phyloP scores from a whole-genome alignment of 2,888 invertebrate species.

The Drosophila fungiperda region DNA sequence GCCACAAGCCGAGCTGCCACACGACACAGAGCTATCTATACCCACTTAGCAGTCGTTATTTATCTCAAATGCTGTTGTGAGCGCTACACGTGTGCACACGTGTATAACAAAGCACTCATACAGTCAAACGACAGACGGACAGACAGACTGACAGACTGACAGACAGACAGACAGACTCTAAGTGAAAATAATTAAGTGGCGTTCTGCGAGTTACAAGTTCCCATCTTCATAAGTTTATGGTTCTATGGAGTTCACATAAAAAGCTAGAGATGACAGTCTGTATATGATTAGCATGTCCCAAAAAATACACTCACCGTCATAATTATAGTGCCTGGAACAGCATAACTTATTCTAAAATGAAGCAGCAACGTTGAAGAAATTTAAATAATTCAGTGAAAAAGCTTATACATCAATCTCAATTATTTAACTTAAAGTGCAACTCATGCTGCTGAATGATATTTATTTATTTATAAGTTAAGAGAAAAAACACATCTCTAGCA shows the following conservation, averaged over 20 bases:
- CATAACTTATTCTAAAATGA: neutral
- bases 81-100: constrained; percentile 64
- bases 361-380: neutral
- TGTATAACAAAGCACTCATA: constrained; percentile 33
- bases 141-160: neutral
- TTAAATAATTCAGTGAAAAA: neutral
- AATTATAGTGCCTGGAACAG: neutral
- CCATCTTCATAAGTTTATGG: neutral
- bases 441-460: neutral
- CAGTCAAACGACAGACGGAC: constrained; percentile 28
- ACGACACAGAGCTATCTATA: constrained; percentile 9
- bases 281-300: neutral
- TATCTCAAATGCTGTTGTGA: constrained; percentile 65
- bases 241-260: constrained; percentile 5
- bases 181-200: constrained; percentile 73
- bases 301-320: neutral
- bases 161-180: neutral
- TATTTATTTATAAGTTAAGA: neutral
- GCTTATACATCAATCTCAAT: neutral
- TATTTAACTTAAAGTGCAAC: neutral
- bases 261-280: constrained; percentile 57
- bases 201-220: constrained; percentile 58
- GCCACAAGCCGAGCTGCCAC: neutral
- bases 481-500: constrained; percentile 31
- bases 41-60: constrained; percentile 59